phyloP scores from a whole-genome alignment of 2,113 vertebrate species.

The Seriola quinqueradiata region DNA sequence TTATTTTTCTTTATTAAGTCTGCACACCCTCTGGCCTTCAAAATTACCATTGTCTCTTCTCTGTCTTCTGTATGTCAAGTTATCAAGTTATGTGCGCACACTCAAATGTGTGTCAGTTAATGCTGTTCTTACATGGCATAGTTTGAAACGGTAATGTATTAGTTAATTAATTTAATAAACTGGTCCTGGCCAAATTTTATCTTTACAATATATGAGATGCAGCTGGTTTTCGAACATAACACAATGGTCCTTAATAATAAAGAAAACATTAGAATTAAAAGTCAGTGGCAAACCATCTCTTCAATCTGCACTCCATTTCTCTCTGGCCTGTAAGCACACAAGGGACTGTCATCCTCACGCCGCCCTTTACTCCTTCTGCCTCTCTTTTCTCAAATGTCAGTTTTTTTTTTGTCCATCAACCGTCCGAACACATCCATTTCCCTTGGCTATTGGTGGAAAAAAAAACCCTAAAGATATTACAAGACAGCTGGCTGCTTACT shows the following conservation, averaged over 20 bases:
- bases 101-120: not conserved
- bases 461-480: conserved; percentile 17
- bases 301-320: conserved; percentile 20
- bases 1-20: not conserved
- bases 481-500: conserved; percentile 30
- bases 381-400: conserved; percentile 27
- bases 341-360: conserved; percentile 32
- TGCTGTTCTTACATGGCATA: not conserved
- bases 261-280: not conserved
- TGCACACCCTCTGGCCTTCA: not conserved
- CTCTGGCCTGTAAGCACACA: conserved; percentile 40
- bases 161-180: not conserved
- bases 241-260: not conserved
- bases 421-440: conserved; percentile 6
- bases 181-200: not conserved
- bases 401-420: conserved; percentile 29
- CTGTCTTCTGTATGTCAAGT: not conserved
- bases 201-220: not conserved
- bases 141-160: not conserved
- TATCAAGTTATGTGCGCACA: not conserved
- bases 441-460: conserved; percentile 22
- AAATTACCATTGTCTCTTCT: not conserved
- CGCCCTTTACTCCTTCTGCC: conserved; percentile 34
- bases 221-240: not conserved
- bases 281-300: not conserved